Evolutionary conservation across 1,140 invertebrate species (phyloP), one percentile per base, ranked within the genome.

Genomic region (Pachypeltis micranthus): DNA sequence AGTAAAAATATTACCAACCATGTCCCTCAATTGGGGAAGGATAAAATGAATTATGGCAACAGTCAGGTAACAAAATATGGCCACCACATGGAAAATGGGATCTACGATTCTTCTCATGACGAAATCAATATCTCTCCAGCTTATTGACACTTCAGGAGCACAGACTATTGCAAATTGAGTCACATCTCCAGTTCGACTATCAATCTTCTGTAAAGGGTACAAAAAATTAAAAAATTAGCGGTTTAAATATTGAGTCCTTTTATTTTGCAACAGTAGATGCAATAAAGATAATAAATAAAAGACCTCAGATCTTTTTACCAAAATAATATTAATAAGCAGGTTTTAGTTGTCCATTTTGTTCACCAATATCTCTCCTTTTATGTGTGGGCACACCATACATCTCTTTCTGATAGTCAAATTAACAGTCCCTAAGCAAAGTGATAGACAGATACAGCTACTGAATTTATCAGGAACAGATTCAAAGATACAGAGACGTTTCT

Each of bases 11-110:
- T 90, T 91, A 16, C 89, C 89, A 25, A 87, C 82, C 24, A 91
- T 74, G 77, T 91, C 88, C 68, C 87, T 75, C 54, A 91, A 75
- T 39, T 88, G 88, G n/a, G 87, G 87, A 64, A 91, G 74, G 19
- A 90, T 83, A 72, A 90, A 90, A 70, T 90, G 90, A 60, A 90
- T 80, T n/a, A 90, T 80, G 2, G 87, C 84, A 12, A 88, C 82
- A 1, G 84, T 70, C n/a, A 90, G 70, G 65, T 86, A 83, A 60
- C 85, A 82, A 2, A 82, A 75, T 62, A 90, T 83, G 1, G 85
- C 78, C 29, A 89, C 79, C 0, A 79, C 81, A 71, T 88, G 86
- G 59, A 87, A 86, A 39, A 84, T 74, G 16, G 88, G 87, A 75
- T 88, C 86, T 0, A 90, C 70, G 29, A 89, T 79, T 72, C 85